Percentiles rank a stretch among this genome's conserved stretches.
Evolutionary conservation across 2,888 invertebrate species (phyloP).

Genomic region (Cinara cedri): DNA sequence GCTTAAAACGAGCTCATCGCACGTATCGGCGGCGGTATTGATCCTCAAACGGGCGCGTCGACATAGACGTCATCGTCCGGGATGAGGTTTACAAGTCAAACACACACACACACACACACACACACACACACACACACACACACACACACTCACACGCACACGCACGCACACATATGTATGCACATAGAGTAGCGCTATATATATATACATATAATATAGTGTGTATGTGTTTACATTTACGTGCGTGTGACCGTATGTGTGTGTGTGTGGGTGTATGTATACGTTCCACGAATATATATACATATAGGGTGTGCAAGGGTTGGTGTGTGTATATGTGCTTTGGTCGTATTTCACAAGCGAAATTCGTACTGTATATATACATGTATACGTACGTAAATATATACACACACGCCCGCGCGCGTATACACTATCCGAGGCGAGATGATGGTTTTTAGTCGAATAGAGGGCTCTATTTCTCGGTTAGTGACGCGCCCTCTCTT

Average conservation of each 20-base stretch:
- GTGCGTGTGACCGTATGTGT: neutral
- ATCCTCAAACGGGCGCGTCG: slow-evolving; percentile 1
- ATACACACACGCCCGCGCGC: neutral
- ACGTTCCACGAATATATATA: neutral
- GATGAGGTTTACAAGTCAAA: slow-evolving; percentile 52
- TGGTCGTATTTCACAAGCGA: slow-evolving; percentile 37
- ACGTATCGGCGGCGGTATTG: slow-evolving; percentile 15
- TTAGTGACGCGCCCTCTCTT: slow-evolving; percentile 35
- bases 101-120: neutral
- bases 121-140: neutral
- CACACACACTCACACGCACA: neutral
- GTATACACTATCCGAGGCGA: neutral
- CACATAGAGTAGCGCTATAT: too few species aligned
- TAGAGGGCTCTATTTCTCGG: slow-evolving; percentile 42
- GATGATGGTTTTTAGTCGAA: slow-evolving; percentile 24
- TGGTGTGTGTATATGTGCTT: neutral
- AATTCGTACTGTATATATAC: neutral
- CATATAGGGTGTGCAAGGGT: neutral
- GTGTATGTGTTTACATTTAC: neutral
- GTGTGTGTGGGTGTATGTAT: neutral
- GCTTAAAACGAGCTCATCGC: slow-evolving; percentile 38
- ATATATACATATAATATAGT: too few species aligned
- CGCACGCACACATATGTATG: too few species aligned
- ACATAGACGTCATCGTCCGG: slow-evolving; percentile 43
- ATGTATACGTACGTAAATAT: neutral